Percentiles rank a stretch among this genome's conserved stretches.
Conservation (phyloP, 2,113 vertebrate species). For the Neotragus moschatus region DNA sequence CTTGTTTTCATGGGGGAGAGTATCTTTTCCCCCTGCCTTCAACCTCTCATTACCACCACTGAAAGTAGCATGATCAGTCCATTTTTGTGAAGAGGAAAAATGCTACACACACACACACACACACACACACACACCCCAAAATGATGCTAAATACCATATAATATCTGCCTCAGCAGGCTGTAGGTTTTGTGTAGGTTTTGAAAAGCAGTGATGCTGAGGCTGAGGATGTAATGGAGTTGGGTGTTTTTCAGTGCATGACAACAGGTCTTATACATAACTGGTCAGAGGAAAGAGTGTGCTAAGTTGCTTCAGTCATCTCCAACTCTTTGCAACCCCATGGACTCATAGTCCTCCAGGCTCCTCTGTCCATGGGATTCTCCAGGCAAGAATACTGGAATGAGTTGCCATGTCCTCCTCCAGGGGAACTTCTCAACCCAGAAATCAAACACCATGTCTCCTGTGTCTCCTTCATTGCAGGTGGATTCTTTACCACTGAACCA, state of each 20-base stretch:
- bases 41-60: background rate
- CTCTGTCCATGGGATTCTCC: background rate
- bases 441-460: background rate
- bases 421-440: background rate
- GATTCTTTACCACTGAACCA: background rate
- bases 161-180: background rate
- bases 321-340: background rate
- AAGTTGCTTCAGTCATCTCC: background rate
- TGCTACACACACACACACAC: background rate
- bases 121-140: background rate
- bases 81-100: background rate
- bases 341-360: background rate
- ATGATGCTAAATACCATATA: background rate
- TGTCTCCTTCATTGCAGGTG: background rate
- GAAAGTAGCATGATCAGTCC: background rate
- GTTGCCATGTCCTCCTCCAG: background rate
- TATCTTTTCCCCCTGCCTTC: accelerated
- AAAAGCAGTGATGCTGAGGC: background rate
- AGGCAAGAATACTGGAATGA: background rate
- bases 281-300: background rate
- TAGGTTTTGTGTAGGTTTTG: background rate
- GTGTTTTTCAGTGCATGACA: background rate
- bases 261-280: background rate
- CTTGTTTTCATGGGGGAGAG: background rate
- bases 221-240: background rate